These are phyloP conservation scores for Sebastes steindachneri DNA, from an alignment of 2,797 vertebrate species.

Conservation along the genomic window DNA sequence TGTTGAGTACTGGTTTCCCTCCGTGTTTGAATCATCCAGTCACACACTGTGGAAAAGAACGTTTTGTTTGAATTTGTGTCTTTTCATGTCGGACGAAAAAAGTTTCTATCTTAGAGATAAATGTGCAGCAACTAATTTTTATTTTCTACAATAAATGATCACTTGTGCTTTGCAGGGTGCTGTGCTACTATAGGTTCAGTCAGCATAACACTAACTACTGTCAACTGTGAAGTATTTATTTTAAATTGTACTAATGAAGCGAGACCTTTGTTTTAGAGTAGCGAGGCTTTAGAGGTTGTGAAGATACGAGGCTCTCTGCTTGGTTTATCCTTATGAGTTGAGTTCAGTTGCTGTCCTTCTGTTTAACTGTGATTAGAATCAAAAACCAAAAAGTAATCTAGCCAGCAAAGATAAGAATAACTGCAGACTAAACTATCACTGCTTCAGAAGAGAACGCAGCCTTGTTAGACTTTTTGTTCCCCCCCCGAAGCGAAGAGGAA, in stretches of 20 bases:
- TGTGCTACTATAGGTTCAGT: neutral
- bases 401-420: conserved; percentile 52
- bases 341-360: conserved; percentile 23
- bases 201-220: conserved; percentile 17
- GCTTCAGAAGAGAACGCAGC: conserved; percentile 10
- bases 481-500: neutral
- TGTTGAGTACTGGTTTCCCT: neutral
- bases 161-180: conserved; percentile 17
- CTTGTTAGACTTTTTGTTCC: neutral
- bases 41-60: conserved; percentile 45
- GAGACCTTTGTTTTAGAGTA: neutral
- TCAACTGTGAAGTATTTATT: conserved; percentile 52
- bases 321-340: neutral
- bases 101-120: conserved; percentile 3
- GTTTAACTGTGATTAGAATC: conserved; percentile 55
- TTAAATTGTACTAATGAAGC: neutral
- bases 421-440: conserved; percentile 32
- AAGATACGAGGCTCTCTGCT: neutral
- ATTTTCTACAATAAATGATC: neutral
- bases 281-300: neutral
- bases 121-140: conserved; percentile 16
- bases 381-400: conserved; percentile 69
- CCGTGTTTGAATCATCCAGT: conserved; percentile 22
- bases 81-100: conserved; percentile 24
- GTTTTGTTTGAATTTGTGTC: conserved; percentile 21